Evolutionary conservation across 2,888 invertebrate species (phyloP).

Genomic region (Clostera curtula): DNA sequence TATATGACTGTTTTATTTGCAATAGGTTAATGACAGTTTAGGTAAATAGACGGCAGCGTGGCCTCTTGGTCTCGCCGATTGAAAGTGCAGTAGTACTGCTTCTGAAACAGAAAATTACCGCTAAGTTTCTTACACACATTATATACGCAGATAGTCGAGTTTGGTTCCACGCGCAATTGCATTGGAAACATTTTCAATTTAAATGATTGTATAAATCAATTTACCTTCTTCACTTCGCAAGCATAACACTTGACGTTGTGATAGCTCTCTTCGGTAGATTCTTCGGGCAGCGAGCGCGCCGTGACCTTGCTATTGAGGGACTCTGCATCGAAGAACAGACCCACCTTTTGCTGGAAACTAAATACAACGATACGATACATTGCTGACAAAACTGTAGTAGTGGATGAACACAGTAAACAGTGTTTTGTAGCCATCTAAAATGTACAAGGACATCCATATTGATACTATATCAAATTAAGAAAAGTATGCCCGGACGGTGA

Average conservation of each 20-base stretch:
- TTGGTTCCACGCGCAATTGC: too few relatives aligned
- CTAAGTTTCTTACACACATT: too few relatives aligned
- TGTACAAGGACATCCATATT: too few relatives aligned
- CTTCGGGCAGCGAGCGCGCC: constrained; percentile 29
- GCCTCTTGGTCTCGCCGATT: constrained; percentile 18
- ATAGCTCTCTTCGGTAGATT: constrained; percentile 26
- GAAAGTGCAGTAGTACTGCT: constrained; percentile 27
- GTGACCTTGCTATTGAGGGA: constrained; percentile 33
- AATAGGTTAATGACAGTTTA: constrained; percentile 19
- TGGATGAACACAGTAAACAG: not conserved
- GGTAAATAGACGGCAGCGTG: constrained; percentile 37
- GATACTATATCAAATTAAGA: too few relatives aligned
- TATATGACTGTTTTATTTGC: constrained; percentile 39
- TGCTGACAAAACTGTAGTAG: not conserved
- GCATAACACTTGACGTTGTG: constrained; percentile 53
- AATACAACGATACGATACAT: constrained; percentile 1
- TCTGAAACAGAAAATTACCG: constrained; percentile 30
- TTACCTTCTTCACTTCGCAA: constrained; percentile 46
- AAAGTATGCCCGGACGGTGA: too few relatives aligned
- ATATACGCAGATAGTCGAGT: too few relatives aligned
- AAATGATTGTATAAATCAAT: too few relatives aligned
- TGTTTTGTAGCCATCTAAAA: too few relatives aligned
- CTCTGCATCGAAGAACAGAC: constrained; percentile 45
- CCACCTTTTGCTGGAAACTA: constrained; percentile 60
- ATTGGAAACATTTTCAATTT: too few relatives aligned